phyloP scores from a whole-genome alignment of 2,797 vertebrate genomes.

The Schizopygopsis pylzovi region DNA sequence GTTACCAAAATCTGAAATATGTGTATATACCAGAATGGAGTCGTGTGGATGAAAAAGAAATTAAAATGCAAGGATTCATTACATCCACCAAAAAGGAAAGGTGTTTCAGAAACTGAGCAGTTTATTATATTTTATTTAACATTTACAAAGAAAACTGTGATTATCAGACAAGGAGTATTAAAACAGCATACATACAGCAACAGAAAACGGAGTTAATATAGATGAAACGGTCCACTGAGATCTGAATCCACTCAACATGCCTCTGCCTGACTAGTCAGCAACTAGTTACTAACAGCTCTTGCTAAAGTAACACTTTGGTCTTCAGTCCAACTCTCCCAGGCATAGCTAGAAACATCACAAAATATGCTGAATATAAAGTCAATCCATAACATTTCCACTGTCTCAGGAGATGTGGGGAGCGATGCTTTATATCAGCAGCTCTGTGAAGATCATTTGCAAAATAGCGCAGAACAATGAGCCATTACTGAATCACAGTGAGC shows the following conservation, averaged over 20 bases:
- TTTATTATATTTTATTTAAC: not conserved
- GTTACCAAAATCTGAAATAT: no score
- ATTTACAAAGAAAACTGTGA: not conserved
- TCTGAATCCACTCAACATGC: not conserved
- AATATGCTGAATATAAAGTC: not conserved
- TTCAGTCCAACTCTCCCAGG: slow-evolving; percentile 8
- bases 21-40: no score
- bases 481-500: slow-evolving; percentile 16
- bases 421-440: slow-evolving; percentile 15
- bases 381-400: not conserved
- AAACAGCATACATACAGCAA: not conserved
- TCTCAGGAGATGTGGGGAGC: slow-evolving; percentile 16
- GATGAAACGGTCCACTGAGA: not conserved
- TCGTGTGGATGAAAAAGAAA: not conserved
- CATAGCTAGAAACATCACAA: not conserved
- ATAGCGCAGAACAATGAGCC: slow-evolving; percentile 13
- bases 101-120: not conserved
- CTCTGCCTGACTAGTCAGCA: not conserved
- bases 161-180: not conserved
- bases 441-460: slow-evolving; percentile 28
- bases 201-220: not conserved
- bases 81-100: not conserved
- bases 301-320: not conserved
- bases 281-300: not conserved
- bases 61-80: not conserved